Evolutionary conservation across 2,113 vertebrate genomes (phyloP), one percentile per base, ranked within the genome.

Genomic region (Phalacrocorax aristotelis): DNA sequence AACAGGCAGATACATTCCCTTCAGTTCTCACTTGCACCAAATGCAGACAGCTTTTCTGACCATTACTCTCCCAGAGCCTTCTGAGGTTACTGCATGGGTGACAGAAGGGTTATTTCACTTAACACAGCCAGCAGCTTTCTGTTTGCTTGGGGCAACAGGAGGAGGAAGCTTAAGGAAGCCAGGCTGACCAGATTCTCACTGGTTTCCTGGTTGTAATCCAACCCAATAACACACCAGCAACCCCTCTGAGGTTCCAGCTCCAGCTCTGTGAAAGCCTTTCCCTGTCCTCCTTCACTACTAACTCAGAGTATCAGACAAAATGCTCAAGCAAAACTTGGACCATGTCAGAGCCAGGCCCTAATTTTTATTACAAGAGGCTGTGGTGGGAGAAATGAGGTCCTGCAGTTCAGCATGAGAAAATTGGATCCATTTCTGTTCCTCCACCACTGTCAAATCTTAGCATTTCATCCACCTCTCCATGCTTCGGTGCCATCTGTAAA

Each of bases 401-500:
- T 75, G 42, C 46, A 87, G 51, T 66, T 70, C 82, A 62, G 55
- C 32, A 71, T 17, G 16, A 77, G 34, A 92, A 95, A 95, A 87
- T 0, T 82, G 23, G 36, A 91, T 61, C 42, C 9, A 38, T 69
- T 95, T 88, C 77, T 93, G 25, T 51, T 82, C 40, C 69, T 44
- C 40, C 70, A 38, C 36, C 55, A 76, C 61, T 79, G 66, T 83
- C 82, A 95, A 87, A 93, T 60, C 64, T 42, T 42, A 84, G 77
- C 40, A 32, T 51, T 89, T 65, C 83, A 79, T 54, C 69, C 40
- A 85, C 44, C 36, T 75, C 90, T 81, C 79, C 38, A 26, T 36
- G 65, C 64, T 89, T 77, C 6, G 0, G 42, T 64, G n/a, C 92
- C 94, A 96, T 97, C 88, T 96, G 92, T 90, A 94, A 86, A 83